A percentile compares a stretch with the other conserved stretches of the same genome.
Evolutionary conservation across 2,797 vertebrate genomes (phyloP).

Genomic region (Pogoniulus pusillus): DNA sequence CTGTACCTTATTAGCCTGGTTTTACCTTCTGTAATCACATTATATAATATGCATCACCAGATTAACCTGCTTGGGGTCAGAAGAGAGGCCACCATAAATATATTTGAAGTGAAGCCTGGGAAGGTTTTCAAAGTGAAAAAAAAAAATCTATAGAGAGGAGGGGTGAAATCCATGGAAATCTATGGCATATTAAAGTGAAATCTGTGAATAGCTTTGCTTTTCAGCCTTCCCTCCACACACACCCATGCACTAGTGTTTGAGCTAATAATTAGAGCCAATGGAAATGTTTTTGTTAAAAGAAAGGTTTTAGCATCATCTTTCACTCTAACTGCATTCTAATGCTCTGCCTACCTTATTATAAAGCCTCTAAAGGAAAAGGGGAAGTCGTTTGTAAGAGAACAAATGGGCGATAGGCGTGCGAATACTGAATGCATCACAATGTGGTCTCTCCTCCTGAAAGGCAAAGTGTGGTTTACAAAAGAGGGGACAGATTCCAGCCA

Average conservation of each 20-base stretch:
- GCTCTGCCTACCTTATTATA: constrained; percentile 8
- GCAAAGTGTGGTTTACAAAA: not conserved
- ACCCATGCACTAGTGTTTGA: not conserved
- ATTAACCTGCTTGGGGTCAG: constrained; percentile 64
- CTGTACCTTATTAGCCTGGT: constrained; percentile 46
- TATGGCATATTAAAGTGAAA: constrained; percentile 44
- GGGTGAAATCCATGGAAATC: constrained; percentile 60
- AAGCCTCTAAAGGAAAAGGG: not conserved
- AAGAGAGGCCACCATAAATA: constrained; percentile 47
- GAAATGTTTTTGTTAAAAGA: constrained; percentile 48
- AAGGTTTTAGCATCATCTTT: constrained; percentile 18
- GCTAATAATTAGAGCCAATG: constrained; percentile 54
- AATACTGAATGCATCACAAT: not conserved
- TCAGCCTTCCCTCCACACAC: not conserved
- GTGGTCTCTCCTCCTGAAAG: not conserved
- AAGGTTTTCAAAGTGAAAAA: constrained; percentile 58
- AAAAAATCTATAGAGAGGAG: not conserved
- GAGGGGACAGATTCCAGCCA: not conserved
- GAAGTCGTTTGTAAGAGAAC: not conserved
- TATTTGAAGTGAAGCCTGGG: constrained; percentile 59
- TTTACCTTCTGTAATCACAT: constrained; percentile 70
- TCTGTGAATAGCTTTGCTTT: constrained; percentile 50
- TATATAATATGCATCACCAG: constrained; percentile 65
- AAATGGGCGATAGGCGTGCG: not conserved
- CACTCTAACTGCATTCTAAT: not conserved